Base-by-base conservation (phyloP, 2,888 invertebrate species). In the Dicyrtoma fusca region DNA sequence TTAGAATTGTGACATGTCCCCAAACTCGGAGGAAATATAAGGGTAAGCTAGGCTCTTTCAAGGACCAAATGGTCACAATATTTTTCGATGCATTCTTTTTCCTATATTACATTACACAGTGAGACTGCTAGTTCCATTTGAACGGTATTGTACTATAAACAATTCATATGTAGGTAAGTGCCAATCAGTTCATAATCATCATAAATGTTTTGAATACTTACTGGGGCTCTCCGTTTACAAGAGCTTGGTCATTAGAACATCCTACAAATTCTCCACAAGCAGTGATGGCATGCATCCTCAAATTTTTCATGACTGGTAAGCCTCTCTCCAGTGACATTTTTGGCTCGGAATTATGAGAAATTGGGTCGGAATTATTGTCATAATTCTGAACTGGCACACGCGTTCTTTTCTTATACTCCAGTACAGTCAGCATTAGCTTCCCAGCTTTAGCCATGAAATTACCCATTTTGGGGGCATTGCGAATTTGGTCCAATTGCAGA, bases 1-100 rank as follows among this genome's bases (percentile, higher is more conserved):
- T 71, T 1, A 79, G 42, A 3, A 71, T 72, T 34, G 73, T 78
- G 10, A 79, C 78, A 17, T 78, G 73, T 1, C 77, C 77, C 78
- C 78, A 79, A n/a, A 78, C 78, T 1, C 79, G 74, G 3, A 79
- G 74, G 61, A 77, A 79, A 45, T 74, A 75, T 14, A 75, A 47
- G 0, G 79, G 79, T 70, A 75, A 74, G 49, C 77, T 78, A 0
- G 79, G 79, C 57, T 79, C 79, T 63, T 77, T 77, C 19, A 78
- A n/a, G 21, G 76, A 73, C 79, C 79, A 79, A 13, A 79, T 71
- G 0, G 78, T 79, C 1, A 79, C 69, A 23, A 79, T 61, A 64
- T 77, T 78, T 59, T 78, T 78, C 0, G 79, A 77, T 11, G 77
- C 65, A 45, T 77, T 71, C 57, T 76, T 78, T 47, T 71, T 75